Percentiles rank a stretch among this genome's conserved stretches.
phyloP scores from a whole-genome alignment of 2,113 vertebrate genomes.

The Crypturellus undulatus region DNA sequence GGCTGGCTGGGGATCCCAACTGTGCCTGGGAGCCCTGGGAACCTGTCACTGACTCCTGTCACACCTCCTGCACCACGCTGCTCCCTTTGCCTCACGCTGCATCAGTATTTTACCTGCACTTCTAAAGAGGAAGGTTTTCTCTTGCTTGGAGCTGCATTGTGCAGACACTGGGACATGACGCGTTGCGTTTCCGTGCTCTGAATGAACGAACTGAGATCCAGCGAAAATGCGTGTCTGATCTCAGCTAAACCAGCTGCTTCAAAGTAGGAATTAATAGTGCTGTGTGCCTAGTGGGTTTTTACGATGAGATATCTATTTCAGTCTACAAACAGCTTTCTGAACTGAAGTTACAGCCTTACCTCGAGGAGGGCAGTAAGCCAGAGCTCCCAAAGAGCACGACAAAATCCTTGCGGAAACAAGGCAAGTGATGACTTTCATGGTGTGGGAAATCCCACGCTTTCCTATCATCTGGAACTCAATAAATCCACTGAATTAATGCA shows the following conservation, averaged over 20 bases:
- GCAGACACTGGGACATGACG: not conserved
- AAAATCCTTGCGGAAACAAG: not conserved
- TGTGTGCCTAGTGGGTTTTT: not conserved
- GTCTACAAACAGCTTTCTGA: not conserved
- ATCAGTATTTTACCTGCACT: not conserved
- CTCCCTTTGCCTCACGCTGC: not conserved
- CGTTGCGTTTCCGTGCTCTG: not conserved
- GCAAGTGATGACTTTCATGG: not conserved
- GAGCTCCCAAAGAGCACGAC: accelerated
- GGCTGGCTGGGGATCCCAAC: not conserved
- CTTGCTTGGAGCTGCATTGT: accelerated
- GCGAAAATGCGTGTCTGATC: not conserved
- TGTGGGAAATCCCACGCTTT: not conserved
- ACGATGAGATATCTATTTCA: not conserved
- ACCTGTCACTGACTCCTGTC: accelerated
- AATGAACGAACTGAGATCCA: not conserved
- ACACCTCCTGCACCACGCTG: not conserved
- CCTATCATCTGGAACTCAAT: not conserved
- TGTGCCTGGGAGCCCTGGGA: not conserved
- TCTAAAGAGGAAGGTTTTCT: no score
- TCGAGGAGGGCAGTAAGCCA: not conserved
- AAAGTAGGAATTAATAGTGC: not conserved
- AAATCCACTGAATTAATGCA: not conserved
- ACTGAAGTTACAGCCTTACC: not conserved
- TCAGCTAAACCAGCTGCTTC: not conserved